Evolutionary conservation across 1,140 invertebrate genomes (phyloP).

Genomic region (Conopomorpha cramerella): DNA sequence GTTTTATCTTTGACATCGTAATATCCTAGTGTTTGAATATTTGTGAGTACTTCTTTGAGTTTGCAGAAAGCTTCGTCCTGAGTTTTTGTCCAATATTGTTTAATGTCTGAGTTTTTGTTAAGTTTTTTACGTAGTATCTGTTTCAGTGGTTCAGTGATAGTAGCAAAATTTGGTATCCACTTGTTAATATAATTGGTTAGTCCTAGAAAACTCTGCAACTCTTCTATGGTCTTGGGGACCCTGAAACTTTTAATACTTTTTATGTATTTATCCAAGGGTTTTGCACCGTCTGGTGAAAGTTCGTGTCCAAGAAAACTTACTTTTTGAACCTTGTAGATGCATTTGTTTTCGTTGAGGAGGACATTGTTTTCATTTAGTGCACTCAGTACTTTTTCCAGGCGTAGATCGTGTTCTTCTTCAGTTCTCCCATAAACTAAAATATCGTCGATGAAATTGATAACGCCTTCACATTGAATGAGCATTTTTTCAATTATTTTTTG

Average conservation of each 20-base stretch:
- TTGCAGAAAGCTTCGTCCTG: background rate
- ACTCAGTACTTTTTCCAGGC: slow-evolving; percentile 10
- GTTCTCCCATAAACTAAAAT: slow-evolving; percentile 11
- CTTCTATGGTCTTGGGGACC: slow-evolving; percentile 9
- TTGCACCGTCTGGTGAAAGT: slow-evolving; percentile 10
- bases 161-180: slow-evolving; percentile 15
- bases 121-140: slow-evolving; percentile 12
- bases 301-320: slow-evolving; percentile 14
- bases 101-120: background rate
- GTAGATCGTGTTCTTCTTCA: slow-evolving; percentile 13
- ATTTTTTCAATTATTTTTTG: slow-evolving; percentile 12
- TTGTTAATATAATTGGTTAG: slow-evolving; percentile 14
- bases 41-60: background rate
- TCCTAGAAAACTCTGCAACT: slow-evolving; percentile 18
- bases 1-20: slow-evolving; percentile 12
- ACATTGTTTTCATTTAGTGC: slow-evolving; percentile 10
- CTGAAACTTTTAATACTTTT: slow-evolving; percentile 7
- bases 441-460: slow-evolving; percentile 3
- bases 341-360: slow-evolving; percentile 10
- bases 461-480: slow-evolving; percentile 8
- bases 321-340: slow-evolving; percentile 5
- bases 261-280: slow-evolving; percentile 8
- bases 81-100: background rate
- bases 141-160: slow-evolving; percentile 8
- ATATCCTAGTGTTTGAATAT: slow-evolving; percentile 4